Percentiles rank a stretch among this genome's conserved stretches.
Conservation (phyloP, 1,140 invertebrate genomes). For the Calycopis cecrops region DNA sequence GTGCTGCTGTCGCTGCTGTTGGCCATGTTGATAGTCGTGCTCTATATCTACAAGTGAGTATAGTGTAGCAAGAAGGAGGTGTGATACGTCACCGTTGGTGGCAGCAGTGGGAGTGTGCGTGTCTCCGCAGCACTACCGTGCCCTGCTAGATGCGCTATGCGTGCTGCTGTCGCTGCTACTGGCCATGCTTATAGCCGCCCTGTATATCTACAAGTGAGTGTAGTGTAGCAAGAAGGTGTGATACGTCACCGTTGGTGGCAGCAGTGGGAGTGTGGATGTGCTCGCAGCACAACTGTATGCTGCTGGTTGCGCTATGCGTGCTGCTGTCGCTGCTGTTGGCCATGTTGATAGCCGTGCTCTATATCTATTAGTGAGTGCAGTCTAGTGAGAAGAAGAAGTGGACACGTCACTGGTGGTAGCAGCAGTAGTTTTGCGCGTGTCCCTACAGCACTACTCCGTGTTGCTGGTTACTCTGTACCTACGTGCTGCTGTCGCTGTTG, state of each 20-base stretch:
- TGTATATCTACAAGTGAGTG: constrained; percentile 61
- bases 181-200: constrained; percentile 56
- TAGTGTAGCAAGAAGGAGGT: no score
- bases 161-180: constrained; percentile 51
- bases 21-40: constrained; percentile 56
- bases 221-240: background rate
- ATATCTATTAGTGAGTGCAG: constrained; percentile 57
- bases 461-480: constrained; percentile 54
- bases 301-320: constrained; percentile 54
- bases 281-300: constrained; percentile 52
- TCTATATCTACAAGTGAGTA: constrained; percentile 61
- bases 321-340: constrained; percentile 54
- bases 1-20: constrained; percentile 51
- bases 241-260: constrained; percentile 49
- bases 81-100: constrained; percentile 53
- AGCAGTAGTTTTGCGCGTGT: constrained; percentile 54
- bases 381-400: no score
- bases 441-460: constrained; percentile 55
- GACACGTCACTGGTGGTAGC: constrained; percentile 53
- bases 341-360: constrained; percentile 57
- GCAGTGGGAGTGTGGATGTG: constrained; percentile 57
- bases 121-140: constrained; percentile 56
- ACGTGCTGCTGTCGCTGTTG: constrained; percentile 50
- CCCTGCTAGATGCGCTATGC: constrained; percentile 52
- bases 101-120: constrained; percentile 56